Percentiles rank a stretch among this genome's conserved stretches.
Conservation (phyloP, 2,797 vertebrate species). For the Thripadectes ignobilis region DNA sequence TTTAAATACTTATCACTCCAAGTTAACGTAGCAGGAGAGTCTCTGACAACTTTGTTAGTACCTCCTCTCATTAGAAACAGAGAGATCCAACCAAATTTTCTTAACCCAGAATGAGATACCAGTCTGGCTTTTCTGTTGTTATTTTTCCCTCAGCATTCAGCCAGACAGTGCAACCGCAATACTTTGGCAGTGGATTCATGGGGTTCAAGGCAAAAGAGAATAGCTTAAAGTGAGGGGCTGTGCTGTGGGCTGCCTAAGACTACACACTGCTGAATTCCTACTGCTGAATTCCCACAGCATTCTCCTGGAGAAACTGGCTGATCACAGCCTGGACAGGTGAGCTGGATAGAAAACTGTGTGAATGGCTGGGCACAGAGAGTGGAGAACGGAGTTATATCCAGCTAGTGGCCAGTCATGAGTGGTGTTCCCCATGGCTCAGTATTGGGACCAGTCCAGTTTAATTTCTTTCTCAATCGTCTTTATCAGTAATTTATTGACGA, state of each 20-base stretch:
- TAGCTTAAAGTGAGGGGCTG: not conserved
- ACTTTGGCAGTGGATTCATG: not conserved
- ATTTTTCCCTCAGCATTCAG: not conserved
- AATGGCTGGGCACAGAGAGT: rapidly evolving
- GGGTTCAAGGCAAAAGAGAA: not conserved
- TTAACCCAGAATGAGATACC: not conserved
- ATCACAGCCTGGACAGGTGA: not conserved
- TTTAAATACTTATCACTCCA: not conserved
- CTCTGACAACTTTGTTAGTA: conserved; percentile 37
- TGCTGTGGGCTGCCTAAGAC: not conserved
- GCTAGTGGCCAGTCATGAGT: not conserved
- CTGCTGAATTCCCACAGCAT: not conserved
- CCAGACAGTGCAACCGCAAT: not conserved
- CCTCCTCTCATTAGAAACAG: not conserved
- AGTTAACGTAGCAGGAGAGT: conserved; percentile 18
- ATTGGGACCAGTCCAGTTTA: not conserved
- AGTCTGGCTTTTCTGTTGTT: not conserved
- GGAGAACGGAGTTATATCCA: not conserved
- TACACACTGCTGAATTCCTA: not conserved
- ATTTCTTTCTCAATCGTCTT: not conserved
- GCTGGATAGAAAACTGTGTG: not conserved
- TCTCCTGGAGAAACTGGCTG: not conserved
- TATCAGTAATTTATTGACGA: not conserved
- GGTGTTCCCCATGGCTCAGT: not conserved
- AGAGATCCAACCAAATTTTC: conserved; percentile 6